phyloP scores from a whole-genome alignment of 2,888 invertebrate species.

The Callimorpha dominula region DNA sequence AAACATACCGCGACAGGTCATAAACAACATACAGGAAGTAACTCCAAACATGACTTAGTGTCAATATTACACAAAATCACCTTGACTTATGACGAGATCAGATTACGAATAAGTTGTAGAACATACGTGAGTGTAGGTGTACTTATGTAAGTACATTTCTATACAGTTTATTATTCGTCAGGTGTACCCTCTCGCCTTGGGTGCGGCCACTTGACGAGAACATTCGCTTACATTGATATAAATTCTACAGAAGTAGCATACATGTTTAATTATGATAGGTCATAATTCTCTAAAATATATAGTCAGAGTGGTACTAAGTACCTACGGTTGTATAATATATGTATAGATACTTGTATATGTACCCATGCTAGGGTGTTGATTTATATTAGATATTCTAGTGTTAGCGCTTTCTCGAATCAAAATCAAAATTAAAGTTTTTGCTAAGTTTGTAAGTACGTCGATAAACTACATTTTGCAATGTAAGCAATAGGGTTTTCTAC shows the following conservation, averaged over 20 bases:
- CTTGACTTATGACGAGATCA: conserved; percentile 42
- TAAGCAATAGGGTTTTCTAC: too few species aligned
- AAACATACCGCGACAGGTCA: conserved; percentile 18
- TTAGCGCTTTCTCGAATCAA: too few species aligned
- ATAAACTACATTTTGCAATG: too few species aligned
- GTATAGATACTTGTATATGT: too few species aligned
- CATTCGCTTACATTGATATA: conserved; percentile 62
- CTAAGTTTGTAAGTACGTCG: too few species aligned
- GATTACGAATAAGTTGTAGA: conserved; percentile 16
- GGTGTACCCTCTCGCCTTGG: conserved; percentile 66
- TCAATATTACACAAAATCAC: conserved; percentile 35
- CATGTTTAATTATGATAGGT: not conserved
- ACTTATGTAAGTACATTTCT: conserved; percentile 39
- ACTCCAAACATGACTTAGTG: conserved; percentile 21
- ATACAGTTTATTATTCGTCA: conserved; percentile 56
- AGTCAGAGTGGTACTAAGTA: too few species aligned
- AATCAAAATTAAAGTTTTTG: too few species aligned
- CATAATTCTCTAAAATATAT: too few species aligned
- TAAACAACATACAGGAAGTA: conserved; percentile 45
- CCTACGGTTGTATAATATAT: too few species aligned
- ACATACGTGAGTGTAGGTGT: conserved; percentile 13
- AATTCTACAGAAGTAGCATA: conserved; percentile 48
- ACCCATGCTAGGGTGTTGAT: too few species aligned
- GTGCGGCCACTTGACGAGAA: conserved; percentile 64
- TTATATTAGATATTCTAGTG: too few species aligned